Evolutionary conservation across 2,797 vertebrate genomes (phyloP).

Genomic region (Babyrousa celebensis): DNA sequence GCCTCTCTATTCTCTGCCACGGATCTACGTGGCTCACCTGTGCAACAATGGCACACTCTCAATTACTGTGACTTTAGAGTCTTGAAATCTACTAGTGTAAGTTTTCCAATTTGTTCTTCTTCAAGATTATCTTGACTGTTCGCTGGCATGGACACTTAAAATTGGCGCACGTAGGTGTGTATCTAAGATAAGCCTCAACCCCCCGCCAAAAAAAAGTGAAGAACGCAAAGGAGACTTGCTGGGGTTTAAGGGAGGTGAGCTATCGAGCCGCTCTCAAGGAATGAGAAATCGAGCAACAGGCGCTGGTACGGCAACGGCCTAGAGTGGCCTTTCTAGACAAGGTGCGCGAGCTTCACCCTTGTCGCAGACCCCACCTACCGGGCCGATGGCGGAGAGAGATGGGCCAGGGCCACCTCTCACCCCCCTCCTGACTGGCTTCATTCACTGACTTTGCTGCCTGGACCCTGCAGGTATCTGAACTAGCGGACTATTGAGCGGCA

Average conservation of each 20-base stretch:
- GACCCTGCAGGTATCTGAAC: not conserved
- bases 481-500: slow-evolving; percentile 1
- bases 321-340: not conserved
- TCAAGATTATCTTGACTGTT: slow-evolving; percentile 41
- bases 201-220: not conserved
- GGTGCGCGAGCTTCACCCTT: not conserved
- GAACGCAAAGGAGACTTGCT: not conserved
- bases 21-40: slow-evolving; percentile 9
- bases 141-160: slow-evolving; percentile 8
- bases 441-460: not conserved
- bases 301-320: not conserved
- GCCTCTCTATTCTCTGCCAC: not conserved
- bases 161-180: not conserved
- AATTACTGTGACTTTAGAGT: slow-evolving; percentile 42
- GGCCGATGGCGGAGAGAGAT: not conserved
- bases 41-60: slow-evolving; percentile 32
- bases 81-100: slow-evolving; percentile 57
- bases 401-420: not conserved
- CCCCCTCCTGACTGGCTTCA: not conserved
- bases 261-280: slow-evolving; percentile 17
- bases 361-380: not conserved
- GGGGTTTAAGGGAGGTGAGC: not conserved
- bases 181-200: not conserved
- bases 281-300: not conserved
- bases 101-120: not conserved